phyloP scores from a whole-genome alignment of 1,140 invertebrate species.

The Pantala flavescens region DNA sequence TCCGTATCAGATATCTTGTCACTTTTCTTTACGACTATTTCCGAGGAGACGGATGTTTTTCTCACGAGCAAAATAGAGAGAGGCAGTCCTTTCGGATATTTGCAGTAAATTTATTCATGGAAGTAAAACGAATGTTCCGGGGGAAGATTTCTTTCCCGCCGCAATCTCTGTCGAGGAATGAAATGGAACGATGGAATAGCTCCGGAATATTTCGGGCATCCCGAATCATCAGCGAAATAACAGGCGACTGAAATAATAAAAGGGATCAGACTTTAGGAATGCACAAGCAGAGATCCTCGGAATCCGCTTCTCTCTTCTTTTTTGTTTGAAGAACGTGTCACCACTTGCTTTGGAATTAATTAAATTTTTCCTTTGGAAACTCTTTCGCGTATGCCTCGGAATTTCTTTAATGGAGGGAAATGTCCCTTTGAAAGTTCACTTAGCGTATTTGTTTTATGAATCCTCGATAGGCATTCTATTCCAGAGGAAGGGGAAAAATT shows the following conservation, averaged over 20 bases:
- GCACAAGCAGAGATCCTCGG: neutral
- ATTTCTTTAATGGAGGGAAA: no score
- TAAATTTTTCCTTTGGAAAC: neutral
- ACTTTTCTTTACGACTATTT: no score
- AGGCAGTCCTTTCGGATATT: neutral
- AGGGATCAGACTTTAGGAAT: neutral
- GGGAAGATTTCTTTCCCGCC: neutral
- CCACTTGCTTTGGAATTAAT: constrained; percentile 1
- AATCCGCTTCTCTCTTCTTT: neutral
- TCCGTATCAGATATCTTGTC: no score
- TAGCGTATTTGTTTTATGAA: no score
- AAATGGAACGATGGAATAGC: neutral
- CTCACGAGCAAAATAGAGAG: no score
- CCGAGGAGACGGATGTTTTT: no score
- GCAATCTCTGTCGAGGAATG: neutral
- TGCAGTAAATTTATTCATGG: neutral
- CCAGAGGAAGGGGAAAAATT: no score
- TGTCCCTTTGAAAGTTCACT: no score
- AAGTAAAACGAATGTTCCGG: neutral
- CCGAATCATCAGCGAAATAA: neutral
- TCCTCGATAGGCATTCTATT: no score
- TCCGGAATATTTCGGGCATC: neutral
- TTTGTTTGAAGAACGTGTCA: neutral
- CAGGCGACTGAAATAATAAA: neutral
- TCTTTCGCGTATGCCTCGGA: no score